These are phyloP conservation scores for Dromaius novaehollandiae DNA, from an alignment of 2,113 vertebrate genomes.

Conservation along the genomic window DNA sequence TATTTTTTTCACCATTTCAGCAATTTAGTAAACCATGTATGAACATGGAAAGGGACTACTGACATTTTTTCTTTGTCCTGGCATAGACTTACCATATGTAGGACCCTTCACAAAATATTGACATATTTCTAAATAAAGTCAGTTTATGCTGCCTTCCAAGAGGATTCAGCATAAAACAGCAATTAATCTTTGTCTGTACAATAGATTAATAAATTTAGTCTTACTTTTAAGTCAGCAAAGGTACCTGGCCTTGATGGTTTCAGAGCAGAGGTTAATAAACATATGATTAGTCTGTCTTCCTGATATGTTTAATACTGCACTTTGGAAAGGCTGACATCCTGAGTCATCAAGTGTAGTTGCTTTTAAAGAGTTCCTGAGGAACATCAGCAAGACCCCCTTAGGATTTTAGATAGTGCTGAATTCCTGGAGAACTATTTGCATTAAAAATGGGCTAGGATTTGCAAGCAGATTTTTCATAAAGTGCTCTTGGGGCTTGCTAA, in stretches of 20 bases:
- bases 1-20: background rate
- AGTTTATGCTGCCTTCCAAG: background rate
- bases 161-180: slow-evolving; percentile 3
- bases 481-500: background rate
- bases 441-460: background rate
- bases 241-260: background rate
- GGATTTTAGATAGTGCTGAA: background rate
- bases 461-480: background rate
- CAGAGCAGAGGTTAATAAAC: slow-evolving; percentile 39
- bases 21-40: background rate
- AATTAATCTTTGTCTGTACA: slow-evolving; percentile 10
- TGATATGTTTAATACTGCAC: background rate
- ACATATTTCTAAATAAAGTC: slow-evolving; percentile 9
- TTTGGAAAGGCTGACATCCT: background rate
- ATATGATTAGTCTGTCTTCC: background rate
- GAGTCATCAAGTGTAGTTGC: background rate
- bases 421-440: background rate
- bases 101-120: background rate
- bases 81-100: background rate
- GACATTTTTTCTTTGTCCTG: background rate
- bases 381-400: background rate
- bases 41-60: background rate
- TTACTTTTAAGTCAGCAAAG: slow-evolving; percentile 9
- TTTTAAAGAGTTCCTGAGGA: slow-evolving; percentile 4
- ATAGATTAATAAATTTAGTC: slow-evolving; percentile 1